Conservation (phyloP, 2,113 vertebrate species). For the Aptenodytes forsteri region DNA sequence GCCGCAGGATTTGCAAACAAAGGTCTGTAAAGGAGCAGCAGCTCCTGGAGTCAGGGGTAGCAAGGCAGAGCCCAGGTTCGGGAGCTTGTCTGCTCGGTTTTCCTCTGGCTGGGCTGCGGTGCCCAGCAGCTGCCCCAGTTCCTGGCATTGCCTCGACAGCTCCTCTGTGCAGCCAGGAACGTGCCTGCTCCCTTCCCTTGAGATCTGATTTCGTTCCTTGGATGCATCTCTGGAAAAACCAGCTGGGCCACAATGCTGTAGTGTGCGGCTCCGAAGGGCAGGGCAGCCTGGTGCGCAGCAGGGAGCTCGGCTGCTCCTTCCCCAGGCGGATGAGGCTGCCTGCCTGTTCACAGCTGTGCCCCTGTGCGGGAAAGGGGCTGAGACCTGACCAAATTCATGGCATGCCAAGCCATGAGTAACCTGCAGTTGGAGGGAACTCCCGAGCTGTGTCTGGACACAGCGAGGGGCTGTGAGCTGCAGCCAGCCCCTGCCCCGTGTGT, state of each 20-base stretch:
- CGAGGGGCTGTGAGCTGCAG: not conserved
- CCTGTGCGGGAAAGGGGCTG: not conserved
- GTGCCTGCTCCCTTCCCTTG: constrained; percentile 44
- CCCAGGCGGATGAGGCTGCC: accelerated
- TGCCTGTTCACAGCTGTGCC: not conserved
- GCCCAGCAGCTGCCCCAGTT: not conserved
- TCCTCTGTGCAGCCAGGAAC: not conserved
- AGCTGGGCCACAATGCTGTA: constrained; percentile 51
- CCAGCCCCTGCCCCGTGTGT: not conserved
- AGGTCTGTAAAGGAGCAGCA: not conserved
- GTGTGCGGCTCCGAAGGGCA: not conserved
- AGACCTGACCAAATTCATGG: not conserved
- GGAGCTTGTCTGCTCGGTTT: not conserved
- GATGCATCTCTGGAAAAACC: constrained; percentile 66
- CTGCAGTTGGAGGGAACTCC: not conserved
- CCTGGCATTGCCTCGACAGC: not conserved
- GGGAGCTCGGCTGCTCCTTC: not conserved
- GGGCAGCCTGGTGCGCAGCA: not conserved
- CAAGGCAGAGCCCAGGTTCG: not conserved
- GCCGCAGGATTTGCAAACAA: not conserved
- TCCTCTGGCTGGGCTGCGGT: accelerated
- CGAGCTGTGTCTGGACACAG: accelerated
- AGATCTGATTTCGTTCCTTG: constrained; percentile 39
- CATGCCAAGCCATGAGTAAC: not conserved
- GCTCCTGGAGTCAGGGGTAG: not conserved